Conservation (phyloP, 2,888 invertebrate species). For the Troides helena region DNA sequence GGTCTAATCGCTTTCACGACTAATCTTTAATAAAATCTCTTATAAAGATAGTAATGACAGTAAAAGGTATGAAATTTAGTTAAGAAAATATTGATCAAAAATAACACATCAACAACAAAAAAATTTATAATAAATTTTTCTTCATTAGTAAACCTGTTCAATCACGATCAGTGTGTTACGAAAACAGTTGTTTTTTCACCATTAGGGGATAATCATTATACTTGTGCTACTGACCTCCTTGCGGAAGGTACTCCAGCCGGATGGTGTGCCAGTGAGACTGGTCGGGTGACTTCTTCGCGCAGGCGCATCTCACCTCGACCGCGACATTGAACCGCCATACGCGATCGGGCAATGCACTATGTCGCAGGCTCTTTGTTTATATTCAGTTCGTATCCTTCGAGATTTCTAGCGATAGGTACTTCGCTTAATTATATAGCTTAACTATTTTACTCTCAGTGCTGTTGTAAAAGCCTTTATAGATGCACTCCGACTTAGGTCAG, state of each 20-base stretch:
- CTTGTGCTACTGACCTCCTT: slow-evolving; percentile 67
- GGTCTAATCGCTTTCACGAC: slow-evolving; percentile 66
- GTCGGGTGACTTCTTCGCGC: slow-evolving; percentile 65
- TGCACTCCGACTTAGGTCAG: not conserved
- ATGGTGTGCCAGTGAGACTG: slow-evolving; percentile 48
- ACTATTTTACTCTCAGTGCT: not conserved
- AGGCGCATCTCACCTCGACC: slow-evolving; percentile 67
- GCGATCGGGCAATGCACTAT: slow-evolving; percentile 76
- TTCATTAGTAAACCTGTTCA: not conserved
- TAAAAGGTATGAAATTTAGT: too few relatives aligned
- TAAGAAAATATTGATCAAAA: too few relatives aligned
- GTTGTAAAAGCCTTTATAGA: not conserved
- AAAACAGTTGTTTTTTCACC: slow-evolving; percentile 22
- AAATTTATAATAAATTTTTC: not conserved
- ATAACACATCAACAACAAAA: too few relatives aligned
- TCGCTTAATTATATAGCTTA: not conserved
- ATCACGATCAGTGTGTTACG: slow-evolving; percentile 3
- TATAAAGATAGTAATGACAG: too few relatives aligned
- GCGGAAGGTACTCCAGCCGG: slow-evolving; percentile 56
- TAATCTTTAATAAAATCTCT: slow-evolving; percentile 51
- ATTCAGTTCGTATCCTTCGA: slow-evolving; percentile 53
- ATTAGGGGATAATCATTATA: slow-evolving; percentile 40
- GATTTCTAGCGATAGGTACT: slow-evolving; percentile 36
- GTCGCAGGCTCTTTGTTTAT: slow-evolving; percentile 79
- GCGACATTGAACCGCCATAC: slow-evolving; percentile 77